Conservation (phyloP, 2,113 vertebrate species). For the Chiloscyllium plagiosum region DNA sequence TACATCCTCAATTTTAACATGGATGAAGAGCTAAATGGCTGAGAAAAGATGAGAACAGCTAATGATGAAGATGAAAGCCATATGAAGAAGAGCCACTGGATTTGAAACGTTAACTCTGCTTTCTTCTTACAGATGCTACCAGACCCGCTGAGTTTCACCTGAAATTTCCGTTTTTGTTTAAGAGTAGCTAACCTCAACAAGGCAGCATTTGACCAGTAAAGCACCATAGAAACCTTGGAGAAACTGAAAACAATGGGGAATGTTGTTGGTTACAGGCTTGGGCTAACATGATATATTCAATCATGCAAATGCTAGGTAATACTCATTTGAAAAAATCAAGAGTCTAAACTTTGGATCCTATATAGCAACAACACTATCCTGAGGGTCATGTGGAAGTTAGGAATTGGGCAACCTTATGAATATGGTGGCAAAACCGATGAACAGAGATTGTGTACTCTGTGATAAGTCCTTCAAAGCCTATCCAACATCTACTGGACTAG, state of each 20-base stretch:
- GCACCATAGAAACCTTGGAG: background rate
- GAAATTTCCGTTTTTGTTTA: no score
- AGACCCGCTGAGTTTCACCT: no score
- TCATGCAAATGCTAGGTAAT: background rate
- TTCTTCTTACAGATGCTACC: no score
- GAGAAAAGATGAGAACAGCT: background rate
- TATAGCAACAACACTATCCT: background rate
- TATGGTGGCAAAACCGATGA: background rate
- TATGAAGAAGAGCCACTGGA: no score
- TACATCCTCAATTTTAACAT: background rate
- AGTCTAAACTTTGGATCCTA: background rate
- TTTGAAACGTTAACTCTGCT: no score
- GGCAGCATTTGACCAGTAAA: background rate
- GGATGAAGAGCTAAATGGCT: background rate
- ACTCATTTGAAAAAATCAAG: background rate
- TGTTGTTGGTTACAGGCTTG: background rate
- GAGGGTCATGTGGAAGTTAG: background rate
- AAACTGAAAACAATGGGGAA: background rate
- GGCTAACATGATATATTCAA: background rate
- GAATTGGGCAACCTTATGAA: background rate
- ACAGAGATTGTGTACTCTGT: background rate
- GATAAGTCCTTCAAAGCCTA: background rate
- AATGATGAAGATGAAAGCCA: background rate
- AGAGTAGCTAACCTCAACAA: background rate
- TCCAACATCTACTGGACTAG: background rate